Evolutionary conservation across 2,888 invertebrate genomes (phyloP).

Genomic region (Arctia plantaginis): DNA sequence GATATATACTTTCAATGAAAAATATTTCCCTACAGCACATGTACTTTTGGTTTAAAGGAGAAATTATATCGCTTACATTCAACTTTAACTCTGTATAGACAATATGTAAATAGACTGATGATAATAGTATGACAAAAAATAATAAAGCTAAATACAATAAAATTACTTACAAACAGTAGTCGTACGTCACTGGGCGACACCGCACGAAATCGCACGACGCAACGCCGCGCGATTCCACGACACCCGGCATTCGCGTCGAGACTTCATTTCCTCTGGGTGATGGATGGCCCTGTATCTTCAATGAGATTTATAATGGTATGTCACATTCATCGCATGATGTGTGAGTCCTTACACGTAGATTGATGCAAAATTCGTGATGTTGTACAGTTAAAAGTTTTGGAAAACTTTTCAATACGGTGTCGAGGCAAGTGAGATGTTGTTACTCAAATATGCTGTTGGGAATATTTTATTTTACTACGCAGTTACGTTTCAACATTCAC

Average conservation of each 20-base stretch:
- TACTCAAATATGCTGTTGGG: neutral
- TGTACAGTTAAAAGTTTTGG: slow-evolving; percentile 15
- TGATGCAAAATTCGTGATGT: slow-evolving; percentile 53
- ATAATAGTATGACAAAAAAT: neutral
- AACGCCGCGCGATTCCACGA: slow-evolving; percentile 20
- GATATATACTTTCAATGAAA: neutral
- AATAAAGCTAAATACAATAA: neutral
- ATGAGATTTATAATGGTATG: slow-evolving; percentile 85
- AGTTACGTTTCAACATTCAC: neutral
- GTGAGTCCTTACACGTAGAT: slow-evolving; percentile 52
- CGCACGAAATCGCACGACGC: slow-evolving; percentile 26
- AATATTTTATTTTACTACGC: neutral
- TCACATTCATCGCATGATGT: slow-evolving; percentile 75
- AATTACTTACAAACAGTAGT: slow-evolving; percentile 8
- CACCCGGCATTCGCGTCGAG: slow-evolving; percentile 54
- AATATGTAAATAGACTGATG: neutral
- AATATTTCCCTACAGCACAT: neutral
- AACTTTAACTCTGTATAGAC: no score
- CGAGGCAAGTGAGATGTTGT: neutral
- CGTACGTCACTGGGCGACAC: slow-evolving; percentile 23
- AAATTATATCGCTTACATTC: neutral
- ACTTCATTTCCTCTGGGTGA: slow-evolving; percentile 84
- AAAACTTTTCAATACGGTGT: slow-evolving; percentile 5
- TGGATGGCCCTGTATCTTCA: slow-evolving; percentile 83
- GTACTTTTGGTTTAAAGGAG: neutral